These are phyloP conservation scores for Eptatretus burgeri DNA, from an alignment of 2,113 vertebrate genomes.

Conservation along the genomic window DNA sequence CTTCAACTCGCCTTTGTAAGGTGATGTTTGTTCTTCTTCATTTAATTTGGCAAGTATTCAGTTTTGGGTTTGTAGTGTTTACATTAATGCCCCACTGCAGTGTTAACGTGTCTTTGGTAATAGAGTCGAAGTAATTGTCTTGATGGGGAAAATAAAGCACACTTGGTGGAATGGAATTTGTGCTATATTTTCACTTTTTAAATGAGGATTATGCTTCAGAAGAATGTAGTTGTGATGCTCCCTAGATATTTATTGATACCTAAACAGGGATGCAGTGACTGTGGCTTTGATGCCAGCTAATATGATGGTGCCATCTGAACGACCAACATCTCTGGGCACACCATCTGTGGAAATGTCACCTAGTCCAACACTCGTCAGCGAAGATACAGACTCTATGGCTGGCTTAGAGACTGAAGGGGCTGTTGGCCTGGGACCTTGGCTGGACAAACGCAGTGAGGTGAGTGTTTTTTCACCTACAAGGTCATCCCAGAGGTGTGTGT, in stretches of 20 bases:
- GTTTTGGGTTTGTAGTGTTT: not conserved
- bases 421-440: constrained; percentile 63
- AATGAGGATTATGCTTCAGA: too few species aligned
- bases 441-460: constrained; percentile 70
- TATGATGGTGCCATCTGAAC: constrained; percentile 76
- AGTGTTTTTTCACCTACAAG: constrained; percentile 1
- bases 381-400: constrained; percentile 27
- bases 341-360: constrained; percentile 37
- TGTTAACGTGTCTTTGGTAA: too few species aligned
- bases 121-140: too few species aligned
- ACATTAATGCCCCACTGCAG: not conserved
- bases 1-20: constrained; percentile 88
- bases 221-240: too few species aligned
- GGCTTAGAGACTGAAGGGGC: constrained; percentile 35
- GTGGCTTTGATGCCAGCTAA: constrained; percentile 73
- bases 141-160: too few species aligned
- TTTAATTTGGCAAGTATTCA: not conserved
- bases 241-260: too few species aligned
- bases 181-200: too few species aligned
- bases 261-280: constrained; percentile 50
- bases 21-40: constrained; percentile 17
- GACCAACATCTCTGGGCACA: constrained; percentile 42
- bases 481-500: constrained; percentile 9
- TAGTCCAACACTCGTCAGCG: constrained; percentile 31
- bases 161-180: too few species aligned